Base-by-base conservation (phyloP, 35 echinoderm and acorn worm species). In the Eucidaris tribuloides region DNA sequence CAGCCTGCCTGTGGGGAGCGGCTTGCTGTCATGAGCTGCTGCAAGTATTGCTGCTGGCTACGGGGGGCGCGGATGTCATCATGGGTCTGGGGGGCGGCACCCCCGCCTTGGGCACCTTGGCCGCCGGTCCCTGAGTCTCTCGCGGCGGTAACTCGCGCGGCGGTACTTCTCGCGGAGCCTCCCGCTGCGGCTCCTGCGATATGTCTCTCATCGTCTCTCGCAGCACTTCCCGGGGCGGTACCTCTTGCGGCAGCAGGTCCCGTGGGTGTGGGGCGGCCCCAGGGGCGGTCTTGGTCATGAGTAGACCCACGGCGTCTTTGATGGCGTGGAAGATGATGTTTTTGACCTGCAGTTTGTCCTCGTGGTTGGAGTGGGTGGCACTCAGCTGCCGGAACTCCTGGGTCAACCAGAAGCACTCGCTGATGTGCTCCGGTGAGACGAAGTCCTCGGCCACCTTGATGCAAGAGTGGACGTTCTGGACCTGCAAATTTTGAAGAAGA, bases 371-470 rank as follows among this genome's bases (percentile, higher is more conserved):
- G 81, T 97, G 94, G 7, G 84, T 85, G 62, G 87, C 72, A 32
- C 94, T 97, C 1, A 97, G 85, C 45, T 88, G 81, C 3, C 94
- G 94, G 81, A 97, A 97, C 62, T 97, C 94, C 46, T 97, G 89
- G 7, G 94, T 97, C 31, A 97, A 60, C 44, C 66, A 79, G 57
- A 91, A 87, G 52, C 94, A 97, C 25, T 91, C 58, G 37, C 62
- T 72, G 54, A 97, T 81, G 48, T 97, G 94, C 65, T 97, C 94
- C 22, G 94, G 94, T 11, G 94, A 97, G 25, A 97, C 94, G 92
- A 97, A 97, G 77, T 97, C 94, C 65, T 97, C 94, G 18, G 94
- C 94, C 31, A 92, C 85, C 60, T 97, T 97, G 84, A 97, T 92
- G 65, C 87, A 97, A 1, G 94, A 97, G 45, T 97, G 79, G 0